Percentiles rank a stretch among this genome's conserved stretches.
Conservation (phyloP, 2,888 invertebrate genomes). For the Timema cristinae region DNA sequence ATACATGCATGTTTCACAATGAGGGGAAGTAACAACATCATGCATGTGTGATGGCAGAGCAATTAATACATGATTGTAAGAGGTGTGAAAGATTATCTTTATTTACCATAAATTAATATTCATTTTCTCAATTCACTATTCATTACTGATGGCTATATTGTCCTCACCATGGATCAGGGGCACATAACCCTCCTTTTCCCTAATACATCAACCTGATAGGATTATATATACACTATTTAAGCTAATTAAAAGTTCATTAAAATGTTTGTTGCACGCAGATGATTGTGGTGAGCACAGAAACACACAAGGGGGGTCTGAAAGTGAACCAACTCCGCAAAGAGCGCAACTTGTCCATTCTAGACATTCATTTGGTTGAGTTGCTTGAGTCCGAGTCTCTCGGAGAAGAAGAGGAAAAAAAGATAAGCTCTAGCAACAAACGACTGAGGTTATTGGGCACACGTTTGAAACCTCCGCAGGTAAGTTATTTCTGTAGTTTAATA, state of each 20-base stretch:
- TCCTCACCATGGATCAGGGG: too few relatives aligned
- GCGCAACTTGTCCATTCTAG: constrained; percentile 60
- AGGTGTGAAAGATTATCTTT: too few relatives aligned
- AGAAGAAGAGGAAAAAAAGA: constrained; percentile 76
- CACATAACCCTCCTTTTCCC: too few relatives aligned
- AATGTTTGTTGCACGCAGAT: constrained; percentile 48
- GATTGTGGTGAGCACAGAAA: constrained; percentile 89
- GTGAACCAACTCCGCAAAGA: constrained; percentile 76
- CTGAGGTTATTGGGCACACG: constrained; percentile 80
- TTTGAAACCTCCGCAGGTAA: constrained; percentile 61
- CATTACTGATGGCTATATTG: too few relatives aligned
- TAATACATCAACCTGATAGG: too few relatives aligned
- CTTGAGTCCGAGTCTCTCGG: constrained; percentile 49
- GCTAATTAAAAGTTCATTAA: not conserved
- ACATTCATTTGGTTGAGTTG: constrained; percentile 69
- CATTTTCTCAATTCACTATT: too few relatives aligned
- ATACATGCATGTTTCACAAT: too few relatives aligned
- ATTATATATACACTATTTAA: too few relatives aligned
- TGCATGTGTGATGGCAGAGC: too few relatives aligned
- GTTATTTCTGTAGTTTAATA: constrained; percentile 14
- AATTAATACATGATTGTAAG: too few relatives aligned
- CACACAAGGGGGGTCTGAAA: constrained; percentile 73
- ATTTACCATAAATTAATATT: too few relatives aligned
- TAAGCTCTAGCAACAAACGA: constrained; percentile 88
- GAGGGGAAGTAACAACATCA: too few relatives aligned